Evolutionary conservation across 2,797 vertebrate species (phyloP).

Genomic region (Betta splendens): DNA sequence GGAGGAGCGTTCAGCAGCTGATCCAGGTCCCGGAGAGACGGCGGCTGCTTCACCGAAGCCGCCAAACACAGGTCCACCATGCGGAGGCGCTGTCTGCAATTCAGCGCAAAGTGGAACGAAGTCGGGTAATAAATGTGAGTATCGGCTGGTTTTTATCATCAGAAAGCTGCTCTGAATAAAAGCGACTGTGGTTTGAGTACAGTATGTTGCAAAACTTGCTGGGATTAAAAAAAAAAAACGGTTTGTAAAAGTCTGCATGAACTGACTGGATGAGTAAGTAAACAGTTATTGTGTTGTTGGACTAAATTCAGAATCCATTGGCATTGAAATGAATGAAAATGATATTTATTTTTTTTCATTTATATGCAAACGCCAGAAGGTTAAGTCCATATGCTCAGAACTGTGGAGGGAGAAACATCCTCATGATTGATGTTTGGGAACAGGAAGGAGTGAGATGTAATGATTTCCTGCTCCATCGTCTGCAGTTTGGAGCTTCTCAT

Average conservation of each 20-base stretch:
- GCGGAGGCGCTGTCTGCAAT: conserved; percentile 63
- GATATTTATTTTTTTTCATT: background rate
- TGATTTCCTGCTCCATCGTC: conserved; percentile 66
- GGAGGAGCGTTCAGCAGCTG: background rate
- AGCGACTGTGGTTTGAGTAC: background rate
- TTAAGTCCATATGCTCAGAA: conserved; percentile 16
- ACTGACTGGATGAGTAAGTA: background rate
- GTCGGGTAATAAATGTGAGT: conserved; percentile 74
- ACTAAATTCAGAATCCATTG: background rate
- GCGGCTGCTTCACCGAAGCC: conserved; percentile 34
- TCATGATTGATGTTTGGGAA: conserved; percentile 53
- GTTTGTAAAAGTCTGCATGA: background rate
- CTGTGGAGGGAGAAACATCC: conserved; percentile 29
- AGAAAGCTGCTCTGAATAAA: background rate
- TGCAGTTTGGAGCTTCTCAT: background rate
- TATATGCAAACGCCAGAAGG: background rate
- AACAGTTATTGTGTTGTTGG: background rate
- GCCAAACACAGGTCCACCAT: conserved; percentile 41
- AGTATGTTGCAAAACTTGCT: background rate
- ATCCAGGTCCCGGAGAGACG: conserved; percentile 3
- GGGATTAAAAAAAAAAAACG: background rate
- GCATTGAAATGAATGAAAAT: background rate
- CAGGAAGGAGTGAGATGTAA: conserved; percentile 60
- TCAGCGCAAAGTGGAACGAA: conserved; percentile 65
- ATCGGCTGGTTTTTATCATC: background rate